Conservation (phyloP, 2,113 vertebrate genomes). For the Dolichotis patagonum region DNA sequence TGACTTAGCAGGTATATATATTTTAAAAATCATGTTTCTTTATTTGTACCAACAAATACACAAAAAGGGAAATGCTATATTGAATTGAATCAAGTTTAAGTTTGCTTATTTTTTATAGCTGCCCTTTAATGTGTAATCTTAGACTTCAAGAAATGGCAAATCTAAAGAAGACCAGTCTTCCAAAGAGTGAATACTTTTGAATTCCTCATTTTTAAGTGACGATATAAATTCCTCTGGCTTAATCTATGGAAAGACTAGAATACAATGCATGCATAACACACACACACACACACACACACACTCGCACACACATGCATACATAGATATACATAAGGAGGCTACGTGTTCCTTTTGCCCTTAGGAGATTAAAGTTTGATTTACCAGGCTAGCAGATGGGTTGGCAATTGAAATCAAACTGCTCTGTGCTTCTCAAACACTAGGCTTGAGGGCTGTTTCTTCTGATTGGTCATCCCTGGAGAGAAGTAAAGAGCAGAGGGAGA, state of each 20-base stretch:
- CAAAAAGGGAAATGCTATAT: background rate
- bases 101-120: background rate
- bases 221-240: conserved; percentile 62
- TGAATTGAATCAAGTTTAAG: background rate
- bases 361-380: conserved; percentile 78
- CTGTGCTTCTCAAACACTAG: conserved; percentile 74
- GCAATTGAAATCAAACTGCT: conserved; percentile 81
- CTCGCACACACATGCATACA: background rate
- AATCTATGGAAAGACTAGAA: conserved; percentile 60
- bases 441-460: conserved; percentile 77
- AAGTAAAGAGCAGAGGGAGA: conserved; percentile 74
- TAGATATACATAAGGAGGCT: conserved; percentile 44
- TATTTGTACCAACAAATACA: background rate
- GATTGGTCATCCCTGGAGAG: conserved; percentile 82
- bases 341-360: conserved; percentile 68
- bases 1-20: background rate
- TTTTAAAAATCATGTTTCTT: background rate
- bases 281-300: background rate
- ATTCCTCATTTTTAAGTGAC: conserved; percentile 42
- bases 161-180: background rate
- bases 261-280: conserved; percentile 3
- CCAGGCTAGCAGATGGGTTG: conserved; percentile 64
- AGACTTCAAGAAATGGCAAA: background rate
- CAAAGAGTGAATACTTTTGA: conserved; percentile 42
- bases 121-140: background rate